Evolutionary conservation across 37 sponge, comb jelly and placozoan species (phyloP).

Genomic region (Aphrocallistes beatrix): DNA sequence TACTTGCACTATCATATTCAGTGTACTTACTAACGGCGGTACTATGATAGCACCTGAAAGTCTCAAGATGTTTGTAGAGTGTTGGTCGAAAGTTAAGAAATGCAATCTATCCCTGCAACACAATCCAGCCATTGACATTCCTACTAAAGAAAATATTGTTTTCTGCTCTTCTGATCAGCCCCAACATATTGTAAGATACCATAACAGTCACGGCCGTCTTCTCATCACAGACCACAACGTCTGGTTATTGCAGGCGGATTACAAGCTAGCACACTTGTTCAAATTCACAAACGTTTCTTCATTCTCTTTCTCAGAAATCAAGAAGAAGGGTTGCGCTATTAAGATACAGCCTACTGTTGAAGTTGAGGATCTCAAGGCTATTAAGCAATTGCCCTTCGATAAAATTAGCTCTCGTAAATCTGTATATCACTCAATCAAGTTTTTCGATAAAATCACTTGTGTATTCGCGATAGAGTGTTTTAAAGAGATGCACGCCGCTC

Average conservation of each 20-base stretch:
- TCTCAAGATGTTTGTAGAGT: not conserved
- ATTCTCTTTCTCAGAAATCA: not conserved
- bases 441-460: not conserved
- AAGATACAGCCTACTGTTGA: not conserved
- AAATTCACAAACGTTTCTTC: not conserved
- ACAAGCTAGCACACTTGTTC: not conserved
- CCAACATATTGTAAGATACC: not conserved
- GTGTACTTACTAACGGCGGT: not conserved
- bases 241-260: not conserved
- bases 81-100: not conserved
- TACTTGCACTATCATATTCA: not conserved
- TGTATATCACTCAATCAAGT: not conserved
- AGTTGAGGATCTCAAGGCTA: not conserved
- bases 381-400: not conserved
- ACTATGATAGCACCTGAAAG: not conserved
- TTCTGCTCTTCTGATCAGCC: not conserved
- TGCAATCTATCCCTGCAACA: not conserved
- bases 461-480: not conserved
- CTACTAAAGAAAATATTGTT: not conserved
- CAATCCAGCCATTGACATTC: not conserved
- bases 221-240: constrained; percentile 10
- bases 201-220: not conserved
- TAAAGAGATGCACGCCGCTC: not conserved
- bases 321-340: not conserved
- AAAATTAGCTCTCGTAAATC: not conserved